These are phyloP conservation scores for Cyclina sinensis DNA, from an alignment of 1,140 invertebrate species.

Conservation along the genomic window DNA sequence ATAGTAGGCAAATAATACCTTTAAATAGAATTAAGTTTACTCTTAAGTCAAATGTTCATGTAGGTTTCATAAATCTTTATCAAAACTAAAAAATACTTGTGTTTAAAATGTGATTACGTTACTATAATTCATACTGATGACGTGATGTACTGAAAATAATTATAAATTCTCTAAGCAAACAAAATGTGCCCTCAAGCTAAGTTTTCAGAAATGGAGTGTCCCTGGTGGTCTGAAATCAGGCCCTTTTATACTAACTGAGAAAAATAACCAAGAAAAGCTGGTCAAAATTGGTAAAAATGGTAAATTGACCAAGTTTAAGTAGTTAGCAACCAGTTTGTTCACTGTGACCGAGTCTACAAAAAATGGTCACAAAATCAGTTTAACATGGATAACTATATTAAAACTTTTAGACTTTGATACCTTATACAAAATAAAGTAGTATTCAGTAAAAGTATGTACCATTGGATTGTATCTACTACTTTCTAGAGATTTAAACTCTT, in stretches of 20 bases:
- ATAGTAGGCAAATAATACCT: neutral
- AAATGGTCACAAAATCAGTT: too few relatives aligned
- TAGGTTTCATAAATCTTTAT: neutral
- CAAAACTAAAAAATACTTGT: neutral
- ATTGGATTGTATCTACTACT: too few relatives aligned
- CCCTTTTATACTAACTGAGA: neutral
- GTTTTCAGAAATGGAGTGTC: neutral
- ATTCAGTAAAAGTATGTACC: too few relatives aligned
- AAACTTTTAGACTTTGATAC: too few relatives aligned
- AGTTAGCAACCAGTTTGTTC: neutral
- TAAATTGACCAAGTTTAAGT: neutral
- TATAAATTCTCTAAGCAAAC: neutral
- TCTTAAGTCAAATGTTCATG: neutral
- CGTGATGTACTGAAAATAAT: too few relatives aligned
- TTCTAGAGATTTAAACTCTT: too few relatives aligned
- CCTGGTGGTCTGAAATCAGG: neutral
- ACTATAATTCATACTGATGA: neutral
- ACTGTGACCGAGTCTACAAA: neutral
- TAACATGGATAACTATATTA: neutral
- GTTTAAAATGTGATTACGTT: neutral
- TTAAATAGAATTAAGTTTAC: too few relatives aligned
- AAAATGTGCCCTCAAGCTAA: neutral
- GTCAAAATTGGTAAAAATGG: neutral
- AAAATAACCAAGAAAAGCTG: neutral
- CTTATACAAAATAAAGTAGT: too few relatives aligned